phyloP scores from a whole-genome alignment of 2,797 vertebrate genomes.

The Falco rusticolus region DNA sequence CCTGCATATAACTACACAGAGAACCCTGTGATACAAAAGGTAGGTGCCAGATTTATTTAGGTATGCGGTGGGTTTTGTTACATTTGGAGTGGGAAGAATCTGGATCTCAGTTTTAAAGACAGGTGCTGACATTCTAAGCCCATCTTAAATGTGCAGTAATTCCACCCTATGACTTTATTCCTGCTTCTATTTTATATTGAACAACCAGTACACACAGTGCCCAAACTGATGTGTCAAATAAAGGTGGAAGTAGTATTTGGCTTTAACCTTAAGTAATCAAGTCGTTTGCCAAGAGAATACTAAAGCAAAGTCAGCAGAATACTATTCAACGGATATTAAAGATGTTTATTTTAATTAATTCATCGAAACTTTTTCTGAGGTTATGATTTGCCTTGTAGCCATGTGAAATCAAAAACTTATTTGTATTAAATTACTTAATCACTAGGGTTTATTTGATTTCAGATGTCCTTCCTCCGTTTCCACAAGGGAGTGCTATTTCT shows the following conservation, averaged over 20 bases:
- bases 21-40: background rate
- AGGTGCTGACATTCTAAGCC: background rate
- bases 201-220: background rate
- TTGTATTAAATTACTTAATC: slow-evolving; percentile 9
- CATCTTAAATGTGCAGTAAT: background rate
- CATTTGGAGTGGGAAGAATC: background rate
- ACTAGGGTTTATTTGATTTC: background rate
- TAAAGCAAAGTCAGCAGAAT: background rate
- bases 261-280: background rate
- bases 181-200: background rate
- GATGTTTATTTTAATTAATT: background rate
- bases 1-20: background rate
- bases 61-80: background rate
- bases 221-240: background rate
- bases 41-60: background rate
- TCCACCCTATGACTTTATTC: background rate
- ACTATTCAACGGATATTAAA: background rate
- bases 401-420: background rate
- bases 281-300: background rate
- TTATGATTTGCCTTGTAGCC: background rate
- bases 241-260: background rate
- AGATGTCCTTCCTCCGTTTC: background rate
- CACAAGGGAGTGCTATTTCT: background rate
- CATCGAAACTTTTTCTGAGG: background rate
- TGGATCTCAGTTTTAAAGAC: background rate